Base-by-base conservation (phyloP, 2,888 invertebrate genomes). In the Euproctis similis region DNA sequence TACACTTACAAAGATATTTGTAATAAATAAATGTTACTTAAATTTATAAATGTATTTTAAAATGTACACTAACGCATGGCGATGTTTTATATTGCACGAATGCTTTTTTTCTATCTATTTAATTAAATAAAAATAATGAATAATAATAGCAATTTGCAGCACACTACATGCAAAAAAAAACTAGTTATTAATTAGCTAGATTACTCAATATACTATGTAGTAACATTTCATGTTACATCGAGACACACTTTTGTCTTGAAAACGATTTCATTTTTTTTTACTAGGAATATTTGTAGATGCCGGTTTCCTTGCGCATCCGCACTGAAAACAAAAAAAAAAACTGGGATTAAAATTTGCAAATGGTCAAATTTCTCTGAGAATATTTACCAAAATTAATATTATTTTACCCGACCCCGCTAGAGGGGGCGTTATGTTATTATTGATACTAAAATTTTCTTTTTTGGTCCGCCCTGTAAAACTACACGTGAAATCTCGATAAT, bases 271-370 rank as follows among this genome's bases (percentile, higher is more conserved):
- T 24, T 30, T 24, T 20, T 24, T 34, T n/a, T n/a, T n/a, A n/a
- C 53, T 75, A 84, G 35, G 84, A 82, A 63, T 81, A 84, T 59
- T 76, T 84, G 65, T 82, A 82, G 58, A 82, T 70, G 22, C 82
- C 84, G 24, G 80, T 82, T 62, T 82, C 84, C 58, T 71, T 77
- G 36, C 84, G 81, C 80, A 84, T 82, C 51, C 81, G 63, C 84
- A 84, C 84, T 84, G 80, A n/a, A n/a, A n/a, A n/a, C 34, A 72
- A 81, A 46, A 49, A 53, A 59, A 57, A 52, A 37, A 33, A 14
- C 14, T 4, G 6, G 6, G 4, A 14, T 14, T 14, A 4, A 14
- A n/a, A n/a, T n/a, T n/a, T n/a, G n/a, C n/a, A n/a, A n/a, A n/a
- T n/a, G n/a, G n/a, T n/a, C n/a, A n/a, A n/a, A n/a, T n/a, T n/a